phyloP scores from a whole-genome alignment of 2,888 invertebrate genomes.

The Lasius platythorax region DNA sequence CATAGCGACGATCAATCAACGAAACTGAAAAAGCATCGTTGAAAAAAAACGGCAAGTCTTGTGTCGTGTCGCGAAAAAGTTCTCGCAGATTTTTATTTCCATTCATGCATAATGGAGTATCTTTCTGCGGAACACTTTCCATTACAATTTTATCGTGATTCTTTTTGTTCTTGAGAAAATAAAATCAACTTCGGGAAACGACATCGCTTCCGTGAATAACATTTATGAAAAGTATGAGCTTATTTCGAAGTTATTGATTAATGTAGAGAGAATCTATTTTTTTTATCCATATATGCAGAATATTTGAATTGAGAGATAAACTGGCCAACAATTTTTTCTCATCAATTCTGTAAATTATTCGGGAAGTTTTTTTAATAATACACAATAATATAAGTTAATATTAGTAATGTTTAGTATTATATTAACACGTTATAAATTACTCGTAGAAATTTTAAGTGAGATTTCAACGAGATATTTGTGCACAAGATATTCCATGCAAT shows the following conservation, averaged over 20 bases:
- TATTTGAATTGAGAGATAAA: neutral
- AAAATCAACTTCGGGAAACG: constrained; percentile 16
- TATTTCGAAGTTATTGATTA: neutral
- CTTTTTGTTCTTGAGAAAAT: neutral
- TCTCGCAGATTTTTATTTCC: constrained; percentile 6
- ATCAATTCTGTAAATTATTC: no score
- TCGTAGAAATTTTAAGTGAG: neutral
- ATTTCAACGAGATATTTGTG: neutral
- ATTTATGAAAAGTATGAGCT: neutral
- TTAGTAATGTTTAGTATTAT: no score
- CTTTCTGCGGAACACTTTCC: constrained; percentile 31
- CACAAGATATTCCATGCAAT: neutral
- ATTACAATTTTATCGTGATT: neutral
- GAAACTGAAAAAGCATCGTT: constrained; percentile 11
- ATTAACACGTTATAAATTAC: neutral
- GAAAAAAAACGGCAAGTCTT: constrained; percentile 14
- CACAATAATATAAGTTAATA: neutral
- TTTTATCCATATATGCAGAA: neutral
- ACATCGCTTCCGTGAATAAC: neutral
- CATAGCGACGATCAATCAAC: constrained; percentile 2
- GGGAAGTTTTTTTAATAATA: neutral
- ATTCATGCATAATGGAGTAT: constrained; percentile 15
- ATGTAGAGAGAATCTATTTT: neutral
- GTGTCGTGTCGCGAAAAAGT: constrained; percentile 1
- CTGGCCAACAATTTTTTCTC: neutral